Evolutionary conservation across 2,888 invertebrate species (phyloP).

Genomic region (Eupeodes luniger): DNA sequence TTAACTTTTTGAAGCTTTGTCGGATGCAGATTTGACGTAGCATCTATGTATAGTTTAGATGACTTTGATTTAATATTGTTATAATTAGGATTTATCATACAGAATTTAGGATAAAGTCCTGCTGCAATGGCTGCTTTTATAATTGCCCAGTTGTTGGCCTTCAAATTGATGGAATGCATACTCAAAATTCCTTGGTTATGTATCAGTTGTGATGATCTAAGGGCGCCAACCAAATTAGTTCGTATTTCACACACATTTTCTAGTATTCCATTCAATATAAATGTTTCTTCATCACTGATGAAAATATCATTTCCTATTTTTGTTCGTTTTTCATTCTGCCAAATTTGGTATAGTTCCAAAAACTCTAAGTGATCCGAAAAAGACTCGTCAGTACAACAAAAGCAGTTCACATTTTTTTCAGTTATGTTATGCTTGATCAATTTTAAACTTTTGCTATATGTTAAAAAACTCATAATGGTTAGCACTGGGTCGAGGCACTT

Average conservation of each 20-base stretch:
- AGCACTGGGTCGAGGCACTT: constrained; percentile 97
- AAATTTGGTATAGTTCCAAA: constrained; percentile 91
- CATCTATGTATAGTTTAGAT: constrained; percentile 80
- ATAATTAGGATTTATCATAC: constrained; percentile 88
- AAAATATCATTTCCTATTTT: constrained; percentile 87
- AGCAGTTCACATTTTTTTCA: constrained; percentile 83
- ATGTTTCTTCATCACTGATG: constrained; percentile 85
- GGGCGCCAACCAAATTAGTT: constrained; percentile 92
- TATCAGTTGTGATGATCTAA: constrained; percentile 85
- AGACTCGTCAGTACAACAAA: constrained; percentile 85
- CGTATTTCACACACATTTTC: constrained; percentile 94
- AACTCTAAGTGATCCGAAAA: constrained; percentile 95
- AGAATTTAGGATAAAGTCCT: constrained; percentile 95
- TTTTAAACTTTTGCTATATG: constrained; percentile 89
- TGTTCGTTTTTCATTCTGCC: constrained; percentile 88
- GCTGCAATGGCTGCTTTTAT: constrained; percentile 95
- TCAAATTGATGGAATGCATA: constrained; percentile 91
- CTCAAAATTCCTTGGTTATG: constrained; percentile 89
- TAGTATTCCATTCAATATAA: constrained; percentile 93
- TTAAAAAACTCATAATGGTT: constrained; percentile 94
- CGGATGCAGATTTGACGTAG: constrained; percentile 85
- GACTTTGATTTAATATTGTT: constrained; percentile 87
- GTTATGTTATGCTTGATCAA: constrained; percentile 85
- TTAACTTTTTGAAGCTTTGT: constrained; percentile 56
- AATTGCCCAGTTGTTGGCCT: constrained; percentile 95